A percentile compares a stretch with the other conserved stretches of the same genome.
Conservation (phyloP, 2,888 invertebrate genomes). For the Sesia bembeciformis region DNA sequence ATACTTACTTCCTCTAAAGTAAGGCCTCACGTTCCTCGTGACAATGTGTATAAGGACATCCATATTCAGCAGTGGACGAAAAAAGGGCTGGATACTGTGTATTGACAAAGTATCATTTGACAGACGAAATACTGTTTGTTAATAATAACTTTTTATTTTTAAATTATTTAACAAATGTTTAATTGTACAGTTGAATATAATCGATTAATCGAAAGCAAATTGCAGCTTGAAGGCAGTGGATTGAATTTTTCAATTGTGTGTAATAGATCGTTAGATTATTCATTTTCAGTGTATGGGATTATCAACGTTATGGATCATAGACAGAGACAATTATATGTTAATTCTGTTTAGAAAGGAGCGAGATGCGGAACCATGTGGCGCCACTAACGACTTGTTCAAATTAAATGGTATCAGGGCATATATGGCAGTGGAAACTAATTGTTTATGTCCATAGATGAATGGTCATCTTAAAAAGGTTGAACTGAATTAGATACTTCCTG, state of each 20-base stretch:
- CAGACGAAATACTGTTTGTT: no score
- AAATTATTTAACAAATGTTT: no score
- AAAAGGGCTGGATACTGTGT: no score
- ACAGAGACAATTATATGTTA: conserved; percentile 39
- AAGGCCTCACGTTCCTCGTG: no score
- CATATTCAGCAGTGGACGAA: no score
- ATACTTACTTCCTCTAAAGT: no score
- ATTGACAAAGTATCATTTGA: no score
- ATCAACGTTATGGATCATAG: conserved; percentile 3
- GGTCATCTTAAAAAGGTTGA: conserved; percentile 9
- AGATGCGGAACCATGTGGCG: conserved; percentile 30
- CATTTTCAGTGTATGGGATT: conserved; percentile 4
- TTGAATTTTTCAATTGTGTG: neutral
- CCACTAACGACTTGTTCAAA: conserved; percentile 27
- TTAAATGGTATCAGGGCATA: conserved; percentile 21
- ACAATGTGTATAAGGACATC: no score
- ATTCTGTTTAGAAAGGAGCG: conserved; percentile 32
- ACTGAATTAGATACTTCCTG: conserved; percentile 31
- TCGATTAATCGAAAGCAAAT: no score
- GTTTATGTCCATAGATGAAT: conserved; percentile 35
- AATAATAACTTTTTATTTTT: no score
- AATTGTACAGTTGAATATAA: no score
- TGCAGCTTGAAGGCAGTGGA: no score
- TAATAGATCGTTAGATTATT: neutral
- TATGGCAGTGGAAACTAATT: conserved; percentile 34